Conservation (phyloP, 2,888 invertebrate genomes). For the Apeira syringaria region DNA sequence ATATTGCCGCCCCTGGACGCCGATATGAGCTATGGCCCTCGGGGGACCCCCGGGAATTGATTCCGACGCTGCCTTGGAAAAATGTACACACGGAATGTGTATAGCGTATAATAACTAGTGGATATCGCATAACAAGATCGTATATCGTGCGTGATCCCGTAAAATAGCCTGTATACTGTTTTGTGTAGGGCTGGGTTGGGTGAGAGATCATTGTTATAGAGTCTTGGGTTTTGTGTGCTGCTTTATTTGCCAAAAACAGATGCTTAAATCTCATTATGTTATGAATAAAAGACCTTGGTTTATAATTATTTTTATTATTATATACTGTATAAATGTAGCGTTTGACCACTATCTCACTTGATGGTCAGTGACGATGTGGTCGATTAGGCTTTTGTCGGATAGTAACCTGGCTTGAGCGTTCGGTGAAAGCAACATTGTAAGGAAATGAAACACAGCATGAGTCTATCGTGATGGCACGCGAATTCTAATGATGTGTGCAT, state of each 20-base stretch:
- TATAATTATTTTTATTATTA: too few species aligned
- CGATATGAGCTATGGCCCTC: conserved; percentile 51
- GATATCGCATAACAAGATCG: conserved; percentile 17
- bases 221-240: conserved; percentile 6
- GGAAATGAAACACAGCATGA: too few species aligned
- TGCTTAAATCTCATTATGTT: too few species aligned
- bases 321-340: too few species aligned
- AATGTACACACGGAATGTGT: conserved; percentile 41
- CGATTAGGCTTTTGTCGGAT: too few species aligned
- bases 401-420: too few species aligned
- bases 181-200: conserved; percentile 3
- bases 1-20: conserved; percentile 43
- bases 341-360: too few species aligned
- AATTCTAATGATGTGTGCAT: too few species aligned
- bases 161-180: conserved; percentile 33
- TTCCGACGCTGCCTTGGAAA: conserved; percentile 44
- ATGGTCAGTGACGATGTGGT: too few species aligned
- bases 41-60: conserved; percentile 50
- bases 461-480: too few species aligned
- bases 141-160: conserved; percentile 31
- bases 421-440: too few species aligned
- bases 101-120: conserved; percentile 22
- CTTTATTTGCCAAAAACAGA: not conserved
- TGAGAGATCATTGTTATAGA: conserved; percentile 2
- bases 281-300: too few species aligned